Conservation (phyloP, 2,888 invertebrate genomes). For the Cryptops parisi region DNA sequence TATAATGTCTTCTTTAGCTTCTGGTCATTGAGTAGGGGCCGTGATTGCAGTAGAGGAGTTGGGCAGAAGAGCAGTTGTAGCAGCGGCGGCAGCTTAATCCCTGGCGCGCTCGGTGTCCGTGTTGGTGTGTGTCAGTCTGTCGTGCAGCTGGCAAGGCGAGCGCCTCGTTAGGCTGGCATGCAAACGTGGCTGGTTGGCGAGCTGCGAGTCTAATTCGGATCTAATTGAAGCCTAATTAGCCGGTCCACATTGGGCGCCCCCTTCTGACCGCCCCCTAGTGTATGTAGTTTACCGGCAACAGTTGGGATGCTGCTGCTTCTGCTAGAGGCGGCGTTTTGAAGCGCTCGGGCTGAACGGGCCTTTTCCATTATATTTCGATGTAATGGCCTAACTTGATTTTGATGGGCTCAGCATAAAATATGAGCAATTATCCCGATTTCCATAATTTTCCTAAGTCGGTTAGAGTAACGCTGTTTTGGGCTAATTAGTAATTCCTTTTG, state of each 20-base stretch:
- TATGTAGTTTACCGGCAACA: too few species aligned
- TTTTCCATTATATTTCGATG: constrained; percentile 8
- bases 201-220: neutral
- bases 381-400: constrained; percentile 15
- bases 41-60: too few species aligned
- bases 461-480: constrained; percentile 15
- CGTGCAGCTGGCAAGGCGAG: too few species aligned
- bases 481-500: constrained; percentile 16
- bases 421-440: constrained; percentile 15
- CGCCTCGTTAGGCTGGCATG: neutral
- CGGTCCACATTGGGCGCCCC: neutral
- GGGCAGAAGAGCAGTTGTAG: too few species aligned
- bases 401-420: constrained; percentile 16
- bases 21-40: too few species aligned
- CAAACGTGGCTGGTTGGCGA: neutral
- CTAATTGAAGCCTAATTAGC: neutral
- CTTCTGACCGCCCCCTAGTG: neutral
- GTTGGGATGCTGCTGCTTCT: too few species aligned
- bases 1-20: too few species aligned
- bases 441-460: constrained; percentile 16
- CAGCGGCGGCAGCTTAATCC: too few species aligned
- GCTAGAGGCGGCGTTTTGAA: neutral
- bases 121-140: too few species aligned
- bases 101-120: too few species aligned
- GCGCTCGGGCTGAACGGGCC: neutral